Base-by-base conservation (phyloP, 2,113 vertebrate species). In the Balaenoptera acutorostrata region DNA sequence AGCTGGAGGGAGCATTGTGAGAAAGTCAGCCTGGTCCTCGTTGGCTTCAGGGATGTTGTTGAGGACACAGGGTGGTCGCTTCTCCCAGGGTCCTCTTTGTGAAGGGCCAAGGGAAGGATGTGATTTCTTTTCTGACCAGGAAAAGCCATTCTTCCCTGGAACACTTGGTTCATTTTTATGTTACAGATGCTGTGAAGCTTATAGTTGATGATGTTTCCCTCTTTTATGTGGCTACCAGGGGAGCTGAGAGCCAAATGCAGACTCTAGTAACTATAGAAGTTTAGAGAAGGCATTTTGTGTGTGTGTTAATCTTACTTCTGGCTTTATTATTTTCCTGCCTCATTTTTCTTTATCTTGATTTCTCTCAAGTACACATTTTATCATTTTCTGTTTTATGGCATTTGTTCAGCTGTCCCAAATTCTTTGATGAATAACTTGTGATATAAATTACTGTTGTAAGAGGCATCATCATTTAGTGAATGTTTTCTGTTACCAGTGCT, bases 281-380 rank as follows among this genome's bases (percentile, higher is more conserved):
- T 90, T 63, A 82, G 71, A 90, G n/a, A 95, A 86, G 41, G 87
- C 36, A 63, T 78, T 72, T 17, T 36, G 39, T 88, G 64, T 81
- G 31, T 77, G 44, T 82, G 72, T 52, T 57, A 82, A 31, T 64
- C 33, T 85, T 66, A 88, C 44, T 44, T 64, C 52, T 33, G 6
- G 18, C 39, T 88, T 90, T 92, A 90, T 92, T 93, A 46, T 94
- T 96, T 95, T 85, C 55, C 81, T 93, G 87, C 12, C 23, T 91
- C 88, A 72, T 68, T 96, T 93, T 93, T 95, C 61, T 85, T 89
- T 95, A 86, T 97, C 83, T 87, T 63, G 78, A 83, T 92, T 96
- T 96, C 41, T 93, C 63, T 97, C 39, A 85, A 96, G 57, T 82
- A 96, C 69, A 63, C 95, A 77, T 85, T 94, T 96, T 83, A 52